Conservation (phyloP, 1,140 invertebrate species). For the Drosophila kurseongensis region DNA sequence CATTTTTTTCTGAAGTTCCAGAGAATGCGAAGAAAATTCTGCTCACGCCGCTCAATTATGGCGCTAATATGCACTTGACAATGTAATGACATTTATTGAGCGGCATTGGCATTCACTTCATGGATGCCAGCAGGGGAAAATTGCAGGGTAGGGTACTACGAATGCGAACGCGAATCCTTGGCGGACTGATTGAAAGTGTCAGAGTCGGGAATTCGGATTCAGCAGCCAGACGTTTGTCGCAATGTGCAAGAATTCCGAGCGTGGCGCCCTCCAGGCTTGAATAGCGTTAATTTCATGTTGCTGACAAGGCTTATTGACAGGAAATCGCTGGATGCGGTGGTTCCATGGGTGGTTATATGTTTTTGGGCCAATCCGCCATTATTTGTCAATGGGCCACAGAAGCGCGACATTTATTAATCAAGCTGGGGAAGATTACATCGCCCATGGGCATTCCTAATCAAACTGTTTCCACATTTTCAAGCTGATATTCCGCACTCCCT, state of each 20-base stretch:
- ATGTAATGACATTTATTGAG: slow-evolving; percentile 82
- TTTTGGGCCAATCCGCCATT: slow-evolving; percentile 7
- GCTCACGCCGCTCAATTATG: slow-evolving; percentile 76
- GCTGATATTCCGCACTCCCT: slow-evolving; percentile 5
- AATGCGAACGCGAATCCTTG: slow-evolving; percentile 27
- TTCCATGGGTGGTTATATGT: not conserved
- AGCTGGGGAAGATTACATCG: slow-evolving; percentile 49
- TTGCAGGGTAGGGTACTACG: not conserved
- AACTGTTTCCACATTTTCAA: slow-evolving; percentile 55
- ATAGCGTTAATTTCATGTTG: slow-evolving; percentile 70
- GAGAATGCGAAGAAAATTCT: slow-evolving; percentile 44
- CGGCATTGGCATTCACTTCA: slow-evolving; percentile 41
- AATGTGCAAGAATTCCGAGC: slow-evolving; percentile 66
- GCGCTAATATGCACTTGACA: slow-evolving; percentile 81
- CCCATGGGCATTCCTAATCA: slow-evolving; percentile 55
- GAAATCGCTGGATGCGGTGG: slow-evolving; percentile 31
- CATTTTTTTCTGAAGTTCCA: slow-evolving; percentile 1
- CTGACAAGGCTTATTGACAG: slow-evolving; percentile 77
- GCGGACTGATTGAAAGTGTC: slow-evolving; percentile 71
- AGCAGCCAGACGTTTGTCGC: slow-evolving; percentile 60
- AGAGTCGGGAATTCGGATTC: slow-evolving; percentile 52
- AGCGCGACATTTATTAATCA: slow-evolving; percentile 75
- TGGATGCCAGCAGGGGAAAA: slow-evolving; percentile 27
- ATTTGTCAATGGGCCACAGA: slow-evolving; percentile 67
- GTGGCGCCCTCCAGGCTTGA: slow-evolving; percentile 46